Conservation (phyloP, 1,140 invertebrate species). For the Tetramorium simillimum region DNA sequence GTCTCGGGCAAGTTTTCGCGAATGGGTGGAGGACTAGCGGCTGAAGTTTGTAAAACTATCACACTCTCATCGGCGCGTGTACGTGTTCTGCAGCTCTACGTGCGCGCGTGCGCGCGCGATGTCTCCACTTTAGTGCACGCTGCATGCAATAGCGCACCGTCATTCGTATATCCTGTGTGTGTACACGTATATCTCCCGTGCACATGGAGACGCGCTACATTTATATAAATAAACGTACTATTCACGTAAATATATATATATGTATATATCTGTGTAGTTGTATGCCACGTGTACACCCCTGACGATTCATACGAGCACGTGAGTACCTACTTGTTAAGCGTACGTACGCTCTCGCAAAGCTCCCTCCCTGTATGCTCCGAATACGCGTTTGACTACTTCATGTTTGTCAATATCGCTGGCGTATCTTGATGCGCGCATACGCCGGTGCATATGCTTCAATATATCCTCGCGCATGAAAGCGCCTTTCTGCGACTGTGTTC, state of each 20-base stretch:
- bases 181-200: no score
- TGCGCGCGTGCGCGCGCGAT: slow-evolving; percentile 30
- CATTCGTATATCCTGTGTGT: not conserved
- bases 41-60: slow-evolving; percentile 60
- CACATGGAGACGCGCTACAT: not conserved
- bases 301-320: slow-evolving; percentile 47
- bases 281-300: slow-evolving; percentile 17
- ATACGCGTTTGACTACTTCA: slow-evolving; percentile 39
- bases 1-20: slow-evolving; percentile 55
- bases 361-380: not conserved
- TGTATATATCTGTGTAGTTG: not conserved
- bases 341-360: slow-evolving; percentile 32
- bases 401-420: slow-evolving; percentile 52
- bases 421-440: slow-evolving; percentile 31
- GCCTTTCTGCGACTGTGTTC: slow-evolving; percentile 31
- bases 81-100: slow-evolving; percentile 30
- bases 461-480: slow-evolving; percentile 37
- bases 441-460: not conserved
- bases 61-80: slow-evolving; percentile 37
- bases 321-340: slow-evolving; percentile 56
- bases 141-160: not conserved
- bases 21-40: slow-evolving; percentile 31
- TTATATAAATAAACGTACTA: slow-evolving; percentile 55
- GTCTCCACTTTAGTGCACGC: slow-evolving; percentile 13
- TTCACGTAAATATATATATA: slow-evolving; percentile 43